phyloP scores from a whole-genome alignment of 2,113 vertebrate genomes.

The Pogona vitticeps region DNA sequence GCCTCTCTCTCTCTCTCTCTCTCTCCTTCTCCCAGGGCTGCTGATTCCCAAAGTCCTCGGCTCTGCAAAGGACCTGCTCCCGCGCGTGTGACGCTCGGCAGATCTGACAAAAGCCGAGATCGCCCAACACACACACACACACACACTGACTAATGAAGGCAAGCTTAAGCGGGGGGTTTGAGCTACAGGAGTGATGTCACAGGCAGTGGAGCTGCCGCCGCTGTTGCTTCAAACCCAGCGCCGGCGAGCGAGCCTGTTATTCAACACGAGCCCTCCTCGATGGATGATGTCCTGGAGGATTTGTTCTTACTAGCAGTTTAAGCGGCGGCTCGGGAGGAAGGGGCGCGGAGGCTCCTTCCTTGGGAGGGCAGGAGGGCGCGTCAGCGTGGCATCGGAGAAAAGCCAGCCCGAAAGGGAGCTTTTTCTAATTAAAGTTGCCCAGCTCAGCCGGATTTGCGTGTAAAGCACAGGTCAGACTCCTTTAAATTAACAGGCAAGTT shows the following conservation, averaged over 20 bases:
- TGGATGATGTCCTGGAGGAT: conserved; percentile 52
- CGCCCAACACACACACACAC: conserved; percentile 36
- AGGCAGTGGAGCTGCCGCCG: conserved; percentile 51
- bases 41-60: conserved; percentile 26
- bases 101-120: conserved; percentile 21
- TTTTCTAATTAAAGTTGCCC: fast-evolving
- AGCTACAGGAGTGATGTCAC: conserved; percentile 66
- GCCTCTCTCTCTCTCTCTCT: not conserved
- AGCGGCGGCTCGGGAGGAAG: conserved; percentile 18
- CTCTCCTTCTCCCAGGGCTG: not conserved
- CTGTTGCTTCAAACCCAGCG: conserved; percentile 51
- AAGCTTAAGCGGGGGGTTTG: conserved; percentile 20
- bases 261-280: conserved; percentile 42
- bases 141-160: conserved; percentile 26
- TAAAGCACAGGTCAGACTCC: not conserved
- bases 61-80: conserved; percentile 27
- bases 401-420: not conserved
- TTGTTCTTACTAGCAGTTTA: conserved; percentile 54
- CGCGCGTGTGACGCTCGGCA: conserved; percentile 10
- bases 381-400: not conserved
- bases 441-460: fast-evolving
- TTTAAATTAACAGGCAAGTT: not conserved
- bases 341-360: not conserved
- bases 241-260: conserved; percentile 51
- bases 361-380: not conserved